Percentiles rank a stretch among this genome's conserved stretches.
Evolutionary conservation across 2,113 vertebrate species (phyloP).

Genomic region (Pteronura brasiliensis): DNA sequence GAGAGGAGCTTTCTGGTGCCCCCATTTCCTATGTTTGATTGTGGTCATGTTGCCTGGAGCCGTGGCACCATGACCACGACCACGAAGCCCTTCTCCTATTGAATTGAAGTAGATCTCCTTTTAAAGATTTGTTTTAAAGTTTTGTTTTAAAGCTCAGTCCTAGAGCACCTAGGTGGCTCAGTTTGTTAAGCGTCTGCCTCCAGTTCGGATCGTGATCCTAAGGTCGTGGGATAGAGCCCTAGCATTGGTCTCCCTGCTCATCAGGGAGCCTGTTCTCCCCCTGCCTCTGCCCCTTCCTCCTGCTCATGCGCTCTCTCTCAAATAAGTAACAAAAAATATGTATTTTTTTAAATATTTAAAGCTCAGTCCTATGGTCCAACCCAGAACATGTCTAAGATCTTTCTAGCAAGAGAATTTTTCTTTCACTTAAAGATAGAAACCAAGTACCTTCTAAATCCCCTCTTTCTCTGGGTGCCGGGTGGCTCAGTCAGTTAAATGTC

Average conservation of each 20-base stretch:
- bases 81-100: neutral
- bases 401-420: neutral
- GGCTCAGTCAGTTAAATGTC: too few species aligned
- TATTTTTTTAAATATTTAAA: neutral
- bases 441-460: neutral
- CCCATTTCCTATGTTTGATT: neutral
- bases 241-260: too few species aligned
- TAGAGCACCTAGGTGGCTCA: neutral
- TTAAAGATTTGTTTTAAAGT: too few species aligned
- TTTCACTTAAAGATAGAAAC: neutral
- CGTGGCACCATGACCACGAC: neutral
- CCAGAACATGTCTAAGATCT: neutral
- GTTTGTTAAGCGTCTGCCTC: neutral
- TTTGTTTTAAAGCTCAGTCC: too few species aligned
- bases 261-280: too few species aligned
- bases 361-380: neutral
- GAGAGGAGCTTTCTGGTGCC: neutral
- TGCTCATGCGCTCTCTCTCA: too few species aligned
- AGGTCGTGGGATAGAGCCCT: too few species aligned
- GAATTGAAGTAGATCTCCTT: neutral
- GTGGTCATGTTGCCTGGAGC: neutral
- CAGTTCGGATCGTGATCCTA: too few species aligned
- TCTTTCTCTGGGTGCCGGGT: neutral
- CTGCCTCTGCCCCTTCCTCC: too few species aligned
- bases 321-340: too few species aligned